Evolutionary conservation across 2,888 invertebrate species (phyloP).

Genomic region (Xylota sylvarum): DNA sequence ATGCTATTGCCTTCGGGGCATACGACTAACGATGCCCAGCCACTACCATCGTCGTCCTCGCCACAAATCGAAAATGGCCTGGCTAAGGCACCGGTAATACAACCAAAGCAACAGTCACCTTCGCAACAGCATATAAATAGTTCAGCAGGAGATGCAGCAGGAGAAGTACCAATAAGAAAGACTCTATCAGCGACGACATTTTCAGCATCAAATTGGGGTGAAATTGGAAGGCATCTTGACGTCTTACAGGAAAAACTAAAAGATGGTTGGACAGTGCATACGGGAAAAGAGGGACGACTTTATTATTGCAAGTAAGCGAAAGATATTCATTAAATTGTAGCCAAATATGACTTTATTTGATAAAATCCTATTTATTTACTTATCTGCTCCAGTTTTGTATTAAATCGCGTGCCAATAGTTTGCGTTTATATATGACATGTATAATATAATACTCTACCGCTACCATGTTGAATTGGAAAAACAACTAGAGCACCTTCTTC

Average conservation of each 20-base stretch:
- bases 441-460: too few species aligned
- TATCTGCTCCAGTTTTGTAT: too few species aligned
- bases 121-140: constrained; percentile 60
- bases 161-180: constrained; percentile 45
- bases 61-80: constrained; percentile 58
- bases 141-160: constrained; percentile 63
- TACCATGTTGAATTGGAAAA: too few species aligned
- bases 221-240: constrained; percentile 85
- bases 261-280: constrained; percentile 92
- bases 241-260: constrained; percentile 87
- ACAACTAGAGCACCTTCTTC: too few species aligned
- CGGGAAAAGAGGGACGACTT: constrained; percentile 91
- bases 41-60: constrained; percentile 77
- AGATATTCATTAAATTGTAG: constrained; percentile 10
- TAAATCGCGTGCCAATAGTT: too few species aligned
- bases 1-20: constrained; percentile 85
- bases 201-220: constrained; percentile 81
- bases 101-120: constrained; percentile 35
- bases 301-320: constrained; percentile 96
- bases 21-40: constrained; percentile 83
- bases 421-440: too few species aligned
- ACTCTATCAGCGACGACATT: constrained; percentile 62
- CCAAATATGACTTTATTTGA: not conserved
- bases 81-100: constrained; percentile 36
- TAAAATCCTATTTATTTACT: too few species aligned